Percentiles rank a stretch among this genome's conserved stretches.
Evolutionary conservation across 2,797 vertebrate genomes (phyloP).

Genomic region (Notamacropus eugenii): DNA sequence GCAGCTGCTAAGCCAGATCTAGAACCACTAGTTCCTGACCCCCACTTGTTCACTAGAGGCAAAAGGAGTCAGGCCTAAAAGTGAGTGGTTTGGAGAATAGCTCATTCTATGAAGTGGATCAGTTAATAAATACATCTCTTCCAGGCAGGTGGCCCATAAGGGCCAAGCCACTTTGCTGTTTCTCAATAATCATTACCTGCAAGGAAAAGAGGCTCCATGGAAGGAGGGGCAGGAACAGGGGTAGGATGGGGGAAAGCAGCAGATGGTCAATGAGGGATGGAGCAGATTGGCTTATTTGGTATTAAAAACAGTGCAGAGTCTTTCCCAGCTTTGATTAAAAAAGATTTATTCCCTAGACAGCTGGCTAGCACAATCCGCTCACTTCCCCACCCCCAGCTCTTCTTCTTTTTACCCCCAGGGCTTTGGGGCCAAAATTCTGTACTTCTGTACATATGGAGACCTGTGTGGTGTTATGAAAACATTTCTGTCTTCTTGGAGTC

Average conservation of each 20-base stretch:
- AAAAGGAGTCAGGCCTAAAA: not conserved
- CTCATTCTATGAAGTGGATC: conserved; percentile 74
- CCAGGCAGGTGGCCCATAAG: conserved; percentile 58
- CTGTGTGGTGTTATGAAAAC: not conserved
- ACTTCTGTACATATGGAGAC: not conserved
- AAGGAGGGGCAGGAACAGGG: not conserved
- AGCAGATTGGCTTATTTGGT: conserved; percentile 83
- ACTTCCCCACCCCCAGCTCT: not conserved
- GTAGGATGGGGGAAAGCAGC: conserved; percentile 67
- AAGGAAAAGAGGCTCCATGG: not conserved
- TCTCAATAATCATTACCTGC: conserved; percentile 52
- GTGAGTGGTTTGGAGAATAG: conserved; percentile 24
- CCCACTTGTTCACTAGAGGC: not conserved
- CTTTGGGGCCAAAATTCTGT: not conserved
- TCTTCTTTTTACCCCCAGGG: not conserved
- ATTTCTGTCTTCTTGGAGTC: not conserved
- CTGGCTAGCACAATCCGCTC: conserved; percentile 85
- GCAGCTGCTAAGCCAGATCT: not conserved
- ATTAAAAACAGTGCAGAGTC: conserved; percentile 87
- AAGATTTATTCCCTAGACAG: conserved; percentile 85
- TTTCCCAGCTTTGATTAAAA: conserved; percentile 85
- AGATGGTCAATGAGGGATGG: conserved; percentile 87
- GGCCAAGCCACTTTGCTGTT: conserved; percentile 44
- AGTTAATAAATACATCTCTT: conserved; percentile 53
- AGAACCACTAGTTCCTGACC: not conserved